phyloP scores from a whole-genome alignment of 2,888 invertebrate species.

The Nymphalis urticae region DNA sequence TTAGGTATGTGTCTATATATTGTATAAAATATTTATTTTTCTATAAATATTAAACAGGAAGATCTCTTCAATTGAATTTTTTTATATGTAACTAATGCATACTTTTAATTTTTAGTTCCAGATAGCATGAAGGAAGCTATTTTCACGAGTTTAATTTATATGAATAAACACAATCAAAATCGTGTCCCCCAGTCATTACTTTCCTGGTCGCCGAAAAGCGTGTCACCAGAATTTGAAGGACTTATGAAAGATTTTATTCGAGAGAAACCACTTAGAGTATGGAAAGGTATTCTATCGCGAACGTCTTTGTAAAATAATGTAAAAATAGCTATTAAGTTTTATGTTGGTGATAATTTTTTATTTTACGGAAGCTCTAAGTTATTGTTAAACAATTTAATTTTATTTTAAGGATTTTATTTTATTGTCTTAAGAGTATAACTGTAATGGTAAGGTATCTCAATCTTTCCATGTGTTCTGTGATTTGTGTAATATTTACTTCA shows the following conservation, averaged over 20 bases:
- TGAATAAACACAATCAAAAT: slow-evolving; percentile 58
- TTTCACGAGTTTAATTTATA: slow-evolving; percentile 59
- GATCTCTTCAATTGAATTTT: no score
- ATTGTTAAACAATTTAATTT: background rate
- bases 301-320: slow-evolving; percentile 29
- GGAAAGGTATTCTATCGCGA: slow-evolving; percentile 55
- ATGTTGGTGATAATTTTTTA: background rate
- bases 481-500: slow-evolving; percentile 44
- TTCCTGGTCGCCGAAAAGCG: slow-evolving; percentile 53
- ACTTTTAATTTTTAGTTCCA: slow-evolving; percentile 53
- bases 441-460: slow-evolving; percentile 19
- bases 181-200: slow-evolving; percentile 56
- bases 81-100: background rate
- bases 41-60: no score
- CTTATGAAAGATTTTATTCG: slow-evolving; percentile 56
- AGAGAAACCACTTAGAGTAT: slow-evolving; percentile 55
- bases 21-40: no score
- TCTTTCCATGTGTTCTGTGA: slow-evolving; percentile 43
- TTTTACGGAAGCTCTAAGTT: background rate
- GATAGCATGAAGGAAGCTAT: slow-evolving; percentile 63
- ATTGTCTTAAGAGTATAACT: slow-evolving; percentile 13
- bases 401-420: slow-evolving; percentile 16
- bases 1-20: no score
- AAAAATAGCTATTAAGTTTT: slow-evolving; percentile 13
- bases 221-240: slow-evolving; percentile 57